phyloP scores from a whole-genome alignment of 1,140 invertebrate species.

The roundworm (Caenorhabditis elegans) region WBcel235 BX284602.5:8808501-8809000 shows the following conservation, averaged over 20 bases:
- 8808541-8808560: background rate
- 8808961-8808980: constrained; percentile 76
- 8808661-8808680: background rate
- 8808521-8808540: background rate
- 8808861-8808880: background rate
- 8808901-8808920: constrained; percentile 76
- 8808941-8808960: constrained; percentile 76
- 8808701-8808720: background rate
- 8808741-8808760: background rate
- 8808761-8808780: background rate
- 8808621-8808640: background rate
- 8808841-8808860: background rate
- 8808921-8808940: constrained; percentile 80
- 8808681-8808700: too few species aligned
- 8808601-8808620: background rate
- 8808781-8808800: background rate
- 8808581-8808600: too few species aligned
- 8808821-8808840: constrained; percentile 31
- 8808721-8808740: too few species aligned
- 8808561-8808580: too few species aligned
- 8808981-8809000: constrained; percentile 76
- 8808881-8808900: constrained; percentile 69
- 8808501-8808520: background rate
- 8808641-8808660: background rate
- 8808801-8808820: background rate